Evolutionary conservation across 2,888 invertebrate species (phyloP).

Genomic region (Eristalinus sepulchralis): DNA sequence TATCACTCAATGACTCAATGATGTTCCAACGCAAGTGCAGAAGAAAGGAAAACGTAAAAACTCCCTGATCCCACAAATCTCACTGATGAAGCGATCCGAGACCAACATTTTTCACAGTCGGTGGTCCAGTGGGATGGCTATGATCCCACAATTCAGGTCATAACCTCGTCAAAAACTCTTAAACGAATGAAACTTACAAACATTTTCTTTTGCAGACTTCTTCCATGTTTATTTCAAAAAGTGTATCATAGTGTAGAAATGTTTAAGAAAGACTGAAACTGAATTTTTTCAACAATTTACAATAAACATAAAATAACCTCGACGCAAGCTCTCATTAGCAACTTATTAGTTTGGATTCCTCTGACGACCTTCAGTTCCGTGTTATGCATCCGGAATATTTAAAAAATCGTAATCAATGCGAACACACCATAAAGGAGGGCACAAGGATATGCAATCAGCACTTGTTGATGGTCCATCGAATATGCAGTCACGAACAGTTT

Average conservation of each 20-base stretch:
- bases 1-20: no score
- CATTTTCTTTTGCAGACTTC: not conserved
- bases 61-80: no score
- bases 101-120: no score
- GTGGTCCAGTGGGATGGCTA: no score
- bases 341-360: not conserved
- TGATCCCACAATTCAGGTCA: no score
- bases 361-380: not conserved
- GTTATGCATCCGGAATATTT: slow-evolving; percentile 73
- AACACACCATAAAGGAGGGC: slow-evolving; percentile 89
- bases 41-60: no score
- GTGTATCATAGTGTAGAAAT: not conserved
- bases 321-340: not conserved
- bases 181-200: no score
- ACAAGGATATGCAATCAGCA: slow-evolving; percentile 88
- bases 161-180: no score
- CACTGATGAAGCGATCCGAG: no score
- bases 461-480: slow-evolving; percentile 88
- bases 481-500: slow-evolving; percentile 90
- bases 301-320: not conserved
- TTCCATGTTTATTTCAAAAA: not conserved
- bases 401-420: slow-evolving; percentile 89
- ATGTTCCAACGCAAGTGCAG: no score
- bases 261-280: not conserved
- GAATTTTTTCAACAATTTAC: not conserved